These are phyloP conservation scores for Lepidocolaptes lacrymiger DNA, from an alignment of 2,797 vertebrate species.

Conservation along the genomic window DNA sequence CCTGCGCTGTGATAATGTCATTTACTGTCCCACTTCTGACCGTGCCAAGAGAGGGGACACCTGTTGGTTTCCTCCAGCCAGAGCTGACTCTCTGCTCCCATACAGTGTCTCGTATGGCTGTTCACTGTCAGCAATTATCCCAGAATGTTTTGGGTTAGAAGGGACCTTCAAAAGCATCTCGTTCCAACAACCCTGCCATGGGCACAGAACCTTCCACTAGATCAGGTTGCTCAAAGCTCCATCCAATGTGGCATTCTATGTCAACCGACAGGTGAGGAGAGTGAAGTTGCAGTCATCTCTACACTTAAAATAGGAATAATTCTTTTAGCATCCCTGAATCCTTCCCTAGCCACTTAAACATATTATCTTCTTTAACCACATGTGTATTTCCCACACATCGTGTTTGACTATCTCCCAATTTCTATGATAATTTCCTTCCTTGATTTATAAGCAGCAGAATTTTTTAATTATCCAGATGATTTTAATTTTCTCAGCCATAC, in stretches of 20 bases:
- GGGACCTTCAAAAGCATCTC: background rate
- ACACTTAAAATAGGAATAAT: background rate
- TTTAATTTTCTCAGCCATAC: slow-evolving; percentile 56
- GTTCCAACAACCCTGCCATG: background rate
- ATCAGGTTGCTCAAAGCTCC: background rate
- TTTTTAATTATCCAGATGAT: slow-evolving; percentile 63
- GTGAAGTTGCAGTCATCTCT: background rate
- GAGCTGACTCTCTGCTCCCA: background rate
- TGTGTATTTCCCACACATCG: slow-evolving; percentile 18
- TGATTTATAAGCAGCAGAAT: slow-evolving; percentile 45
- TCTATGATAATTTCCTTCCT: slow-evolving; percentile 56
- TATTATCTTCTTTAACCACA: background rate
- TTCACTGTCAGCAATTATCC: background rate
- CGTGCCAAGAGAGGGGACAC: background rate
- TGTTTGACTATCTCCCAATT: slow-evolving; percentile 8
- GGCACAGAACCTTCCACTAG: background rate
- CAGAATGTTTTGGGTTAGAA: background rate
- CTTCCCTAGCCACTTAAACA: background rate
- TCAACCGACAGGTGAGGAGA: background rate
- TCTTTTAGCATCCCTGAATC: background rate
- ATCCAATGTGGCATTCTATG: background rate
- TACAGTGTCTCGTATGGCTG: background rate
- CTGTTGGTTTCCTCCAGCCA: background rate
- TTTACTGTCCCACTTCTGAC: background rate
- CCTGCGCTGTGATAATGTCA: background rate